Evolutionary conservation across 2,888 invertebrate genomes (phyloP), one percentile per base, ranked within the genome.

Genomic region (Ectobius pallidus): DNA sequence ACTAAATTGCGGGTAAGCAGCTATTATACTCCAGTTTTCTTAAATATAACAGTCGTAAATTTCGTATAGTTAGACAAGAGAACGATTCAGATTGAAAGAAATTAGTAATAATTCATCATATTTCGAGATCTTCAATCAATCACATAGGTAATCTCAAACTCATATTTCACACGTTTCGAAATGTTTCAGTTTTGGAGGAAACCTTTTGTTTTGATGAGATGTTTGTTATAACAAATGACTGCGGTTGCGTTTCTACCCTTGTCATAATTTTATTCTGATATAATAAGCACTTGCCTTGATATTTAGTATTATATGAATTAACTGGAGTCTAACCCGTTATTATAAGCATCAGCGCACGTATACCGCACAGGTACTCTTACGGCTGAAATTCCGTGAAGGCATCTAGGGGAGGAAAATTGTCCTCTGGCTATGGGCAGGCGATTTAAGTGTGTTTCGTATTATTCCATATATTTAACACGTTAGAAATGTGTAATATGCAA

Each of bases 101-200:
- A n/a, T 6, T 0, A 34, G 34, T 11, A 16, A 58, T 27, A 30
- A 30, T 58, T 58, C 27, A 46, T n/a, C n/a, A n/a, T 46, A 14
- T 46, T 46, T n/a, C 46, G n/a, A 58, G 3, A 2, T 30, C 58
- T 30, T 58, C 30, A 30, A 58, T 25, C 30, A 25, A 58, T 30
- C 30, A 1, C 7, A 34, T 14, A 30, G 16, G 3, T 3, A 58
- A 58, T 30, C 27, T 30, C 30, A 58, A 58, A 58, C 58, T 30
- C 58, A 30, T 58, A 58, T 32, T 32, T 58, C 58, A 32, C 30
- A 58, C 27, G 7, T n/a, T 25, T 58, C 30, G 58, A 58, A 30
- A n/a, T 30, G 30, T 58, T 58, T 16, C 14, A 32, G 25, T 2
- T 30, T 2, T 16, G 30, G 1, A n/a, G 30, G n/a, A n/a, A 6